A percentile compares a stretch with the other conserved stretches of the same genome.
These are phyloP conservation scores for Tenthredo mesomela DNA, from an alignment of 2,888 invertebrate species.

Conservation along the genomic window DNA sequence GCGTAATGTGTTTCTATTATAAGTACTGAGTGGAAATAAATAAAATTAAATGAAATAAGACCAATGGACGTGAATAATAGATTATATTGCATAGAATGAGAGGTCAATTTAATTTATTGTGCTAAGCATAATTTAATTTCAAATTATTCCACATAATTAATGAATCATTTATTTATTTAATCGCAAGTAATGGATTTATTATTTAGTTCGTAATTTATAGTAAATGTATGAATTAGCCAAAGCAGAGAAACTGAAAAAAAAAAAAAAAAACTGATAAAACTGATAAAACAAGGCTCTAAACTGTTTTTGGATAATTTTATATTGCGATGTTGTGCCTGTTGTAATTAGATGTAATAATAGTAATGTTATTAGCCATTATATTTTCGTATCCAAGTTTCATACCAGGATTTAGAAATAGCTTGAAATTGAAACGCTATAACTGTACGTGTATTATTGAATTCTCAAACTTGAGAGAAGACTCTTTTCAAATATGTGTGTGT, in stretches of 20 bases:
- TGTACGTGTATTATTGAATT: neutral
- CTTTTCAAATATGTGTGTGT: slow-evolving; percentile 11
- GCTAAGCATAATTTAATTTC: slow-evolving; percentile 31
- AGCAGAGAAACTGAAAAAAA: neutral
- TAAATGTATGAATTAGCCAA: slow-evolving; percentile 11
- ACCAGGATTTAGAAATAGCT: neutral
- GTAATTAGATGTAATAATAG: neutral
- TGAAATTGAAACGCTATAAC: neutral
- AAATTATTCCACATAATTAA: slow-evolving; percentile 14
- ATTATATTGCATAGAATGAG: slow-evolving; percentile 19
- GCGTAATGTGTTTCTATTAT: neutral
- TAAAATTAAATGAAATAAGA: neutral
- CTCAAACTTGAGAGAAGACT: neutral
- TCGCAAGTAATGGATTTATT: slow-evolving; percentile 36
- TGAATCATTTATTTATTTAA: slow-evolving; percentile 42
- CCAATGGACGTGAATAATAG: slow-evolving; percentile 1
- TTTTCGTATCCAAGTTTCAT: slow-evolving; percentile 25
- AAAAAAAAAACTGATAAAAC: neutral
- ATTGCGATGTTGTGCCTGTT: slow-evolving; percentile 36
- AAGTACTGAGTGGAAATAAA: neutral
- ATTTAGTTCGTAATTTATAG: slow-evolving; percentile 34
- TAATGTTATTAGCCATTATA: slow-evolving; percentile 2
- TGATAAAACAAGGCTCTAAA: neutral
- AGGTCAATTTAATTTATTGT: slow-evolving; percentile 31
- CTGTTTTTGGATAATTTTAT: slow-evolving; percentile 48